Conservation (phyloP, 2,113 vertebrate species). For the Nasalis larvatus region DNA sequence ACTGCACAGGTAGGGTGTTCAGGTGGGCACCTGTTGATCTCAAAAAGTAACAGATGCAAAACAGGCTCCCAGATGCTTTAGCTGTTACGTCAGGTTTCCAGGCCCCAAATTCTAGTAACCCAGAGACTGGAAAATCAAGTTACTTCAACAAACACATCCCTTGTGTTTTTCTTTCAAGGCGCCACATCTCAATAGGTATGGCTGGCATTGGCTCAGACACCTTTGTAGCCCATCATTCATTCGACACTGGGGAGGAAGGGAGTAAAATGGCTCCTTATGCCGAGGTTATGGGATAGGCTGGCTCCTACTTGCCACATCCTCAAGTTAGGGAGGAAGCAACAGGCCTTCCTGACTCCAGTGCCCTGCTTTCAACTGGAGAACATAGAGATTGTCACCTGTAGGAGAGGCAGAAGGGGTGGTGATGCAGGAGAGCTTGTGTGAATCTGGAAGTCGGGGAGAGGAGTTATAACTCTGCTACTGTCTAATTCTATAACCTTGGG, state of each 20-base stretch:
- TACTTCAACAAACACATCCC: conserved; percentile 64
- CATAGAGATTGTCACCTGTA: background rate
- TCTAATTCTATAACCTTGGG: background rate
- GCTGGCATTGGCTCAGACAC: background rate
- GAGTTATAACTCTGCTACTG: background rate
- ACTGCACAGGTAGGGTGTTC: background rate
- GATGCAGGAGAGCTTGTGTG: background rate
- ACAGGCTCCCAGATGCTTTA: background rate
- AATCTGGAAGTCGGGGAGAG: background rate
- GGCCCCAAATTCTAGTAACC: conserved; percentile 44
- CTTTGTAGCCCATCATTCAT: conserved; percentile 44
- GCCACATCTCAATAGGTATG: background rate
- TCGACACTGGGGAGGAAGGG: background rate
- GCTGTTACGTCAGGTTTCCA: conserved; percentile 47
- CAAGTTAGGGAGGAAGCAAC: background rate
- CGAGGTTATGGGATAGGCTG: background rate
- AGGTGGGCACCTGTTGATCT: background rate
- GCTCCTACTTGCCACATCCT: background rate
- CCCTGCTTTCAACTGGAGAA: background rate
- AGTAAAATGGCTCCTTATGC: background rate
- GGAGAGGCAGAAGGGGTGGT: background rate
- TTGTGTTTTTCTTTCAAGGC: conserved; percentile 56
- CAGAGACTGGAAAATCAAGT: conserved; percentile 74
- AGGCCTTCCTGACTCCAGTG: background rate
- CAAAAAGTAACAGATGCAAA: background rate